phyloP scores from a whole-genome alignment of 2,797 vertebrate species.

The Notamacropus eugenii region DNA sequence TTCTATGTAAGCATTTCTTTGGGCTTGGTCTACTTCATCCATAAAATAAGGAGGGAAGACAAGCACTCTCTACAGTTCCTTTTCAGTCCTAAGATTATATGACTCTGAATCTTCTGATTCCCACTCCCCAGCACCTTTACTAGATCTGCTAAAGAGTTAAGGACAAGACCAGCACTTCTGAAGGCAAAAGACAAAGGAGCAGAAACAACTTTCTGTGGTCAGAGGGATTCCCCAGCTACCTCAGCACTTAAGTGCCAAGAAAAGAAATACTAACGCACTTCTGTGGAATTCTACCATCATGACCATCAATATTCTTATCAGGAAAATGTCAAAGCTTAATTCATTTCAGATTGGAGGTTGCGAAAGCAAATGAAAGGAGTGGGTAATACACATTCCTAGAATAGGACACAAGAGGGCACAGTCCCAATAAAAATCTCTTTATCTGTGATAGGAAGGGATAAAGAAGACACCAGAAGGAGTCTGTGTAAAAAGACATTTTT shows the following conservation, averaged over 20 bases:
- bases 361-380: slow-evolving; percentile 63
- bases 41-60: not conserved
- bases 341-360: slow-evolving; percentile 61
- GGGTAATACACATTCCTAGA: slow-evolving; percentile 48
- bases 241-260: slow-evolving; percentile 47
- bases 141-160: not conserved
- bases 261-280: slow-evolving; percentile 42
- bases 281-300: slow-evolving; percentile 57
- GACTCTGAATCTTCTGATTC: not conserved
- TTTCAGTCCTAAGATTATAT: not conserved
- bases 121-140: not conserved
- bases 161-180: not conserved
- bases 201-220: slow-evolving; percentile 49
- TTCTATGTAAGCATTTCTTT: not conserved
- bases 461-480: slow-evolving; percentile 2
- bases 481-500: not conserved
- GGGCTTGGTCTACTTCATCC: not conserved
- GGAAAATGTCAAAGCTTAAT: slow-evolving; percentile 69
- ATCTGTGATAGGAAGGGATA: slow-evolving; percentile 33
- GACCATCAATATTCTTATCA: slow-evolving; percentile 69
- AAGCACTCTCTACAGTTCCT: not conserved
- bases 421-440: slow-evolving; percentile 26
- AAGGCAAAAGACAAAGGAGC: not conserved
- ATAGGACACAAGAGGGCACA: slow-evolving; percentile 54
- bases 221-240: slow-evolving; percentile 9